Evolutionary conservation across 2,888 invertebrate genomes (phyloP), one percentile per base, ranked within the genome.

Genomic region (Sturmia bella): DNA sequence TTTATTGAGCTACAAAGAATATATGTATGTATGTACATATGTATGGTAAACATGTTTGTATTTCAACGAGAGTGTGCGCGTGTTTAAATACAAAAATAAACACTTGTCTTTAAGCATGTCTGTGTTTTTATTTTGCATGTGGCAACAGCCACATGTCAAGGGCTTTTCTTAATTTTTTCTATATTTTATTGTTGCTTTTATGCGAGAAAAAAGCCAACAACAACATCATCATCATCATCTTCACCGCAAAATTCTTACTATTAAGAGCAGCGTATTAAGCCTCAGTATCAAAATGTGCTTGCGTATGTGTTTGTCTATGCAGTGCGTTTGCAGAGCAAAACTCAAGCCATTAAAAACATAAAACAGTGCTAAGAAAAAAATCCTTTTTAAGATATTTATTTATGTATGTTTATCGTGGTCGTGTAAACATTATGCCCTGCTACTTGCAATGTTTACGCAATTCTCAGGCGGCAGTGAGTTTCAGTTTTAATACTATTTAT

Each of bases 81-180:
- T 27, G 41, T 64, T 17, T 59, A 68, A 76, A 73, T 63, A 81
- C 76, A 77, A 77, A 77, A 68, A 76, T 73, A 81, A 81, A 81
- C 76, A 81, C 76, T 81, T 76, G 68, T 76, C 59, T 68, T 73
- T 48, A 76, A 73, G 81, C 76, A 76, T 81, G 72, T 68, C 72
- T 68, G 21, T 63, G 54, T 76, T 70, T 66, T 64, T 68, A 70
- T 74, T 82, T 78, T 82, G 74, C 82, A 82, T 78, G 82, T 74
- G 82, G 57, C 74, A 82, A 82, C 82, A 82, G 82, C 74, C 77
- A n/a, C 70, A 82, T 82, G 82, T 82, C 82, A 82, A 82, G 82
- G 64, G 74, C 69, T 74, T 82, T 77, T 15, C 52, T 61, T 76
- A 15, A 39, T 56, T 43, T 12, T 37, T 70, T 15, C 39, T 17